Conservation (phyloP, 92 coral and sea anemone genomes). For the Paramuricea clavata region DNA sequence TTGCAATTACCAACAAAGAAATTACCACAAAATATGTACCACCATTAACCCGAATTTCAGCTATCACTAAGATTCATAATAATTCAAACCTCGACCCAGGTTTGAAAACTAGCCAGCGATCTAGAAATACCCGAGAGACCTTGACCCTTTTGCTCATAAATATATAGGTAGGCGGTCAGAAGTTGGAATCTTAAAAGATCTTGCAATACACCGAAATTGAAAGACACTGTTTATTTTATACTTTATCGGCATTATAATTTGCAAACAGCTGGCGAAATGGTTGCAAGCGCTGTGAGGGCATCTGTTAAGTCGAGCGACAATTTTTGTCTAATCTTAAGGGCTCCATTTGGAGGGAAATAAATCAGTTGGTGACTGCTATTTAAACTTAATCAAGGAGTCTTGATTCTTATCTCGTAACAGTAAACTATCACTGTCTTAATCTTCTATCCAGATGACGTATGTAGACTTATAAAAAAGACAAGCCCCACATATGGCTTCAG, state of each 20-base stretch:
- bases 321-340: not conserved
- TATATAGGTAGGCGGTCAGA: too few species aligned
- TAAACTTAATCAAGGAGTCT: not conserved
- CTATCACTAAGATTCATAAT: too few species aligned
- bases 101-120: not conserved
- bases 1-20: not conserved
- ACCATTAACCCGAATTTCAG: not conserved
- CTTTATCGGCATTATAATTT: not conserved
- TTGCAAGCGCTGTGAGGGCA: not conserved
- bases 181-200: too few species aligned
- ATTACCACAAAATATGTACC: not conserved
- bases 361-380: not conserved
- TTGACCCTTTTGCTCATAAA: not conserved
- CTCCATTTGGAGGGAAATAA: not conserved
- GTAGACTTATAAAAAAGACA: not conserved
- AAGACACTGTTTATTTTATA: not conserved
- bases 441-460: not conserved
- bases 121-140: not conserved
- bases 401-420: slow-evolving; percentile 11
- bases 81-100: not conserved
- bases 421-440: not conserved
- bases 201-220: not conserved
- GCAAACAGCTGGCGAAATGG: not conserved
- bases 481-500: not conserved
- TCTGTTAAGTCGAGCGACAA: not conserved